Base-by-base conservation (phyloP, 2,113 vertebrate species). In the Lepisosteus osseus region DNA sequence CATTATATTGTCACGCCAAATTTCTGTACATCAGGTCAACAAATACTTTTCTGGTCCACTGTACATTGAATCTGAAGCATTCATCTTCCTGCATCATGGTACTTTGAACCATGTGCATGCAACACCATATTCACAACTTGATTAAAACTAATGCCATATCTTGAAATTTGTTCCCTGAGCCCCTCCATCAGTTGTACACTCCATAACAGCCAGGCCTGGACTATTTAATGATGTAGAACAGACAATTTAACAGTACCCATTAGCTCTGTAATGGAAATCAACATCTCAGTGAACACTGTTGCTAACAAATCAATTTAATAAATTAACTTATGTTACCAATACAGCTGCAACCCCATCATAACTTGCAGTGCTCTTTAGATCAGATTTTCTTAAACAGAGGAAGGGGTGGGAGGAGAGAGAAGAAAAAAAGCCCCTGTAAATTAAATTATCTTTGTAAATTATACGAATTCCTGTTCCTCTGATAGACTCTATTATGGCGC, bases 371-470 rank as follows among this genome's bases (percentile, higher is more conserved):
- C 43, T 63, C 56, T 73, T 68, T 63, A 41, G 44, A 62, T 54
- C 43, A 68, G 13, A 8, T 63, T 13, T 54, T 68, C 47, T 54
- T 61, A 73, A 2, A 45, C 44, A 47, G 70, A 15, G 59, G 56
- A 17, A n/a, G 17, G 47, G 45, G 65, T 67, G 3, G 12, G 51
- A 11, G 13, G 15, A 6, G 5, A 14, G 12, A 8, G 15, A 15
- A 11, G 40, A 41, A 69, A 41, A 54, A 11, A 59, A 54, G 57
- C 7, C 15, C 9, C 5, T 47, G 40, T 12, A 42, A 54, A 68
- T 41, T 67, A 54, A 61, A 73, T 62, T 73, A 61, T 61, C 17
- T 54, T 61, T 43, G 14, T 51, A 68, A 68, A 73, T 61, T 51
- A 62, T 67, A 44, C 6, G 45, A 54, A 45, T 47, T 9, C 13